Conservation (phyloP, 2,888 invertebrate species). For the Epinotia nisella region DNA sequence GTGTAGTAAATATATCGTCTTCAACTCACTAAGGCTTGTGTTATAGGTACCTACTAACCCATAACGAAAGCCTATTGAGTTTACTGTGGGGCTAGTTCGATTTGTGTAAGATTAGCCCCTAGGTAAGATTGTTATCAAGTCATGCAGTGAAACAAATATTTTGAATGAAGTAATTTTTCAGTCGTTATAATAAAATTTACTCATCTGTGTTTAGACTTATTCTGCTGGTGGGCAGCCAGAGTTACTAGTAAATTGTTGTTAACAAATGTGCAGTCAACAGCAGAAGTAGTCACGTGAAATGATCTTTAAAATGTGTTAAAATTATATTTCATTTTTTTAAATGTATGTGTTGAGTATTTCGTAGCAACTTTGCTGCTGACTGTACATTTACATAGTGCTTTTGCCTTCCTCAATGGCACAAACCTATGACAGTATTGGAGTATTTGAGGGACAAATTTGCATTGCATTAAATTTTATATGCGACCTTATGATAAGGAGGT, state of each 20-base stretch:
- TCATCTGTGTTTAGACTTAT: not conserved
- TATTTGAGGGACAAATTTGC: slow-evolving; percentile 6
- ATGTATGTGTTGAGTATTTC: not conserved
- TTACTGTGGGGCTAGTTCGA: no score
- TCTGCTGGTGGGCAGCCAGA: not conserved
- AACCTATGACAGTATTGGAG: slow-evolving; percentile 28
- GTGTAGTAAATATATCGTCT: no score
- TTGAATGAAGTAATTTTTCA: no score
- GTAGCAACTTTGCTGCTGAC: not conserved
- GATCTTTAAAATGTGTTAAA: not conserved
- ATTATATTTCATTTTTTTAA: not conserved
- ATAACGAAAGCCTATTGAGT: no score
- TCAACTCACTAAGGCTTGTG: no score
- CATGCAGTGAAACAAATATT: no score
- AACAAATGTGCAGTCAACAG: not conserved
- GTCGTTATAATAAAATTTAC: not conserved
- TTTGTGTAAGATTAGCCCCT: no score
- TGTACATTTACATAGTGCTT: not conserved
- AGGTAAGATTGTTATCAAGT: no score
- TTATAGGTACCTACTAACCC: no score
- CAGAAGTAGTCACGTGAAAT: not conserved
- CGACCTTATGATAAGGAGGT: not conserved
- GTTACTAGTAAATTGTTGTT: not conserved
- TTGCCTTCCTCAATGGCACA: slow-evolving; percentile 20
- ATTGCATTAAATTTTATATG: not conserved